Percentiles rank a stretch among this genome's conserved stretches.
phyloP scores from a whole-genome alignment of 2,797 vertebrate species.

The Thunnus albacares region DNA sequence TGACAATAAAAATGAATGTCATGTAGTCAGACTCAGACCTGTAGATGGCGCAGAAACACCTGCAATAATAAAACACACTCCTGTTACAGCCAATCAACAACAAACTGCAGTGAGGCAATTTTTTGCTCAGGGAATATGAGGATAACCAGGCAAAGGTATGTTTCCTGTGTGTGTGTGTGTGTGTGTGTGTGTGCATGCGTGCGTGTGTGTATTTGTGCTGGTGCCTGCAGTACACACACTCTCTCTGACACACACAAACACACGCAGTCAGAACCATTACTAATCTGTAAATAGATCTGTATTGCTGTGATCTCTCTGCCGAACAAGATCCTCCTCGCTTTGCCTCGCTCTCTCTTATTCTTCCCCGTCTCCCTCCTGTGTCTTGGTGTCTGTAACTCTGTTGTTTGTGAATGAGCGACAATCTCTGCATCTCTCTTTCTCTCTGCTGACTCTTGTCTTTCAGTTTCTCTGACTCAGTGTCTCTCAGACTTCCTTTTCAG shows the following conservation, averaged over 20 bases:
- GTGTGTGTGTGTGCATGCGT: not conserved
- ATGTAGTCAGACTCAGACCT: slow-evolving; percentile 25
- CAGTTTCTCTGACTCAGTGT: slow-evolving; percentile 55
- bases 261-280: slow-evolving; percentile 56
- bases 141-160: slow-evolving; percentile 36
- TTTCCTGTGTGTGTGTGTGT: not conserved
- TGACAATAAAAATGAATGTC: not conserved
- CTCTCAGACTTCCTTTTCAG: slow-evolving; percentile 51
- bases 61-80: not conserved
- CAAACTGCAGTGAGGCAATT: slow-evolving; percentile 37
- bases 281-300: slow-evolving; percentile 78
- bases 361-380: slow-evolving; percentile 46
- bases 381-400: slow-evolving; percentile 58
- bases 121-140: slow-evolving; percentile 31
- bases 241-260: slow-evolving; percentile 20
- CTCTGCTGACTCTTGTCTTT: slow-evolving; percentile 64
- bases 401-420: slow-evolving; percentile 70
- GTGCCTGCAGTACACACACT: slow-evolving; percentile 3
- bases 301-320: slow-evolving; percentile 67
- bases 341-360: slow-evolving; percentile 54
- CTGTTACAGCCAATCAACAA: not conserved
- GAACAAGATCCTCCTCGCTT: slow-evolving; percentile 65
- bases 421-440: slow-evolving; percentile 47
- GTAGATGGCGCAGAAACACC: slow-evolving; percentile 49
- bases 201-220: not conserved